These are phyloP conservation scores for Meriones psammophilus DNA, from an alignment of 2,797 vertebrate genomes.

Conservation along the genomic window DNA sequence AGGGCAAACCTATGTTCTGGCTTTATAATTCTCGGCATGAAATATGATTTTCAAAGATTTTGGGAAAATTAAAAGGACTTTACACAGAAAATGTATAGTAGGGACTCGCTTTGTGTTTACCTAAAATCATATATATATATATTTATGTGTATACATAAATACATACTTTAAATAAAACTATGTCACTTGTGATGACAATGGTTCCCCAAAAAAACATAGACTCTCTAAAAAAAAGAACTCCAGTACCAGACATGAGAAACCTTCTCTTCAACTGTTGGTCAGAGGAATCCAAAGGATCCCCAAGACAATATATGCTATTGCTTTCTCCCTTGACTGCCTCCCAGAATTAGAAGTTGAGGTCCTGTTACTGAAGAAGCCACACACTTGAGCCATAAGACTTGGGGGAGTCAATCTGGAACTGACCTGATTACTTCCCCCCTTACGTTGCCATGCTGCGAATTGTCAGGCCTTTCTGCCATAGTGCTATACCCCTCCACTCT, in stretches of 20 bases:
- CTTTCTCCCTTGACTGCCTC: too few relatives aligned
- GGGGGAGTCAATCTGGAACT: not conserved
- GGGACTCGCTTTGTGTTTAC: not conserved
- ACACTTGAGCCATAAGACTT: not conserved
- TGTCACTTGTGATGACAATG: not conserved
- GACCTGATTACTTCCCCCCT: not conserved
- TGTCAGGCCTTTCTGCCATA: not conserved
- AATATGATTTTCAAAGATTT: not conserved
- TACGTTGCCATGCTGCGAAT: not conserved
- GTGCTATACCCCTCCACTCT: not conserved
- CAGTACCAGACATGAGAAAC: too few relatives aligned
- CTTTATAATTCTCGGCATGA: not conserved
- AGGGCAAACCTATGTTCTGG: not conserved
- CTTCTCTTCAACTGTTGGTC: too few relatives aligned
- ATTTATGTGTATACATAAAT: not conserved
- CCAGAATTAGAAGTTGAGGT: not conserved
- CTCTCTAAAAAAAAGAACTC: not conserved
- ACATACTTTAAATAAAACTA: not conserved
- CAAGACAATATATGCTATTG: too few relatives aligned
- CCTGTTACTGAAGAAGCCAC: not conserved
- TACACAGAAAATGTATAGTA: not conserved
- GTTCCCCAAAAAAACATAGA: not conserved
- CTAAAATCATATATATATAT: not conserved
- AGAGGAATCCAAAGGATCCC: too few relatives aligned
- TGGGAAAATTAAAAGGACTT: conserved; percentile 36